A percentile compares a stretch with the other conserved stretches of the same genome.
phyloP scores from a whole-genome alignment of 2,113 vertebrate genomes.

The Lipotes vexillifer region DNA sequence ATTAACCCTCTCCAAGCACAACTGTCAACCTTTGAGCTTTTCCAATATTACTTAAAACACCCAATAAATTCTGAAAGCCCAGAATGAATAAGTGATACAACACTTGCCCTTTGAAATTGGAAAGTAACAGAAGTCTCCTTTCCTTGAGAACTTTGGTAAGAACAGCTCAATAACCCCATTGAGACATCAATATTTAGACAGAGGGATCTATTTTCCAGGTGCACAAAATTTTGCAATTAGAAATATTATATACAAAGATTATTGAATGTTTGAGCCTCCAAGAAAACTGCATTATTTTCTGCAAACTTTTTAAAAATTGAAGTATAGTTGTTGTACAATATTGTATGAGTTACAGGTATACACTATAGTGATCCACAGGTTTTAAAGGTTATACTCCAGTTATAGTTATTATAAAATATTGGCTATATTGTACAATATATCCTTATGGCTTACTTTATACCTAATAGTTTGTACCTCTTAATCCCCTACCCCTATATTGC shows the following conservation, averaged over 20 bases:
- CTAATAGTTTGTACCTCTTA: background rate
- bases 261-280: background rate
- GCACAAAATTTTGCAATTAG: background rate
- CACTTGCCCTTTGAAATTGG: background rate
- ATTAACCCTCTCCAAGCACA: background rate
- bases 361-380: background rate
- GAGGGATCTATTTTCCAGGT: background rate
- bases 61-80: background rate
- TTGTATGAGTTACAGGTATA: background rate
- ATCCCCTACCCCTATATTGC: background rate
- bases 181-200: background rate
- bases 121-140: background rate
- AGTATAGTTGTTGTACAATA: background rate
- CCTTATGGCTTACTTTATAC: background rate
- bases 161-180: background rate
- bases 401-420: background rate
- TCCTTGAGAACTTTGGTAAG: background rate
- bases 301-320: background rate
- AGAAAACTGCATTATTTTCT: background rate
- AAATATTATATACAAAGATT: background rate
- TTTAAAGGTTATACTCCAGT: background rate
- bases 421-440: background rate
- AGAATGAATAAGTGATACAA: background rate
- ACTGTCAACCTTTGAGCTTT: background rate
- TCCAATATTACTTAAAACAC: background rate